Evolutionary conservation across 2,797 vertebrate species (phyloP), one percentile per base, ranked within the genome.

Genomic region (Oreochromis grahami): DNA sequence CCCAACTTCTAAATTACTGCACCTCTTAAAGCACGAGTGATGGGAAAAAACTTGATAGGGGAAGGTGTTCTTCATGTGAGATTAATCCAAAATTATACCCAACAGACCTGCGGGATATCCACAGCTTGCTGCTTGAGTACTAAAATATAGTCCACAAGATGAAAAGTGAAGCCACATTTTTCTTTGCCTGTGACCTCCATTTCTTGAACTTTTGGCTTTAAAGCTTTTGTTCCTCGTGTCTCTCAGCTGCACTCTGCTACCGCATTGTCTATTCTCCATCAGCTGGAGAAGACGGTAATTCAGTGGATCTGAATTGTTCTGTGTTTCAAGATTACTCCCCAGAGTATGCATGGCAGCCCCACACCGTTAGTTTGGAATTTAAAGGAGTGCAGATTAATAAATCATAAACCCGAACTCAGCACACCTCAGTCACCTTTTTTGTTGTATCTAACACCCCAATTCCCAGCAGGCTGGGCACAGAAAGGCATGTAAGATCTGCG

Each of bases 361-460:
- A 91, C 94, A 77, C 89, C 86, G 87, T 96, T 89, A 94, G 93
- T 92, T 93, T 92, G 50, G 82, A 95, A 95, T 92, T 94, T 92
- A 94, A 93, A 96, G 91, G 93, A 96, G 94, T 85, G 92, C 87
- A 92, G 94, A 96, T 97, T 97, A 97, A 97, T 98, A 98, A 97
- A 97, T 98, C 97, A 98, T 96, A 95, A 96, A 97, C 95, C 94
- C 91, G 92, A 97, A 97, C 95, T 87, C 90, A 87, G 95, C 94
- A 96, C 94, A 95, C 95, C 91, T 96, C 94, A 86, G 94, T 96
- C 96, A 96, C 94, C 95, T 97, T 95, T 95, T 96, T 94, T 96
- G 94, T 96, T 97, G 94, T 95, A 95, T 94, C 96, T 93, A 93
- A 95, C 94, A 89, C 94, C 94, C 84, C 80, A 72, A 92, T 92